Percentiles rank a stretch among this genome's conserved stretches.
Conservation (phyloP, 2,888 invertebrate genomes). For the Rotaria socialis region DNA sequence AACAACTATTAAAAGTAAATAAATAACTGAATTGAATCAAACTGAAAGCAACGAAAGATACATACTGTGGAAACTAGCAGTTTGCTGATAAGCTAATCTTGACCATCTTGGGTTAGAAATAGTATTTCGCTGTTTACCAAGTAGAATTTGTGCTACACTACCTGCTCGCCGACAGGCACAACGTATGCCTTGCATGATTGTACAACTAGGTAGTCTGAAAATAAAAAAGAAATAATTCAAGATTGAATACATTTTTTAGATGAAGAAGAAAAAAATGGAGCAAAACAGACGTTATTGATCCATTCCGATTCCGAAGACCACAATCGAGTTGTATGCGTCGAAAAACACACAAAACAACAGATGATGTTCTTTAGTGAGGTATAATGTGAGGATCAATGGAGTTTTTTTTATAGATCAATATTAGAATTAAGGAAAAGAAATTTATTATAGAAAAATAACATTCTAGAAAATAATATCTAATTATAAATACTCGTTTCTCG, state of each 20-base stretch:
- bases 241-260: neutral
- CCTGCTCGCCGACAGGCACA: constrained; percentile 2
- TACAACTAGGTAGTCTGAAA: neutral
- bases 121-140: constrained; percentile 13
- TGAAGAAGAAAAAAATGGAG: neutral
- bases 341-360: neutral
- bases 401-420: neutral
- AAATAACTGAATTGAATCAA: neutral
- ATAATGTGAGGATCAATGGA: neutral
- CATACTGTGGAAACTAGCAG: constrained; percentile 13
- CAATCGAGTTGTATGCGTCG: neutral
- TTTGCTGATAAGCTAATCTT: neutral
- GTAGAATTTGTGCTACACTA: constrained; percentile 12
- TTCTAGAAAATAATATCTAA: neutral
- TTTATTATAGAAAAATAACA: neutral
- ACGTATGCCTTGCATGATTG: constrained; percentile 22
- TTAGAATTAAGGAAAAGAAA: neutral
- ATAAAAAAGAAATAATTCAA: neutral
- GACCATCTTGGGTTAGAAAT: neutral
- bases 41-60: neutral
- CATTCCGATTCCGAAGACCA: neutral
- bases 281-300: neutral
- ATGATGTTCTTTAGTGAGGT: neutral
- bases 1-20: constrained; percentile 9
- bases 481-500: neutral